Evolutionary conservation across 2,888 invertebrate species (phyloP), one percentile per base, ranked within the genome.

Genomic region (Bombylius major): DNA sequence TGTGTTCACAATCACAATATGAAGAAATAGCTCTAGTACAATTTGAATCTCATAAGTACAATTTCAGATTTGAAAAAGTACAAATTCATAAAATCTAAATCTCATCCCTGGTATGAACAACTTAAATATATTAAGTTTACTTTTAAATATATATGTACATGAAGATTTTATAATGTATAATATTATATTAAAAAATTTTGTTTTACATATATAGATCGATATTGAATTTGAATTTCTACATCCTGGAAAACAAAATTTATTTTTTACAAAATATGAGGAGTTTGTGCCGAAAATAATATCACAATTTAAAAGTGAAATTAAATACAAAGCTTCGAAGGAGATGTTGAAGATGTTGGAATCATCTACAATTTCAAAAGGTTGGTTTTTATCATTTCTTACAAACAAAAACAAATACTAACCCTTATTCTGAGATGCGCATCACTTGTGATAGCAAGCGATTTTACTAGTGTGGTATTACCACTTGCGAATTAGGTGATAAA

Each of bases 231-330:
- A 34, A 8, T 34, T 47, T 13, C 23, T 39, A 34, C 44, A 33
- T 23, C 14, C 33, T 5, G 53, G 47, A n/a, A 53, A 47, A 53
- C 46, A 53, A 39, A 53, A 53, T 47, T 23, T 46, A 8, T 49
- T 49, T 11, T 33, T 49, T n/a, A n/a, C 33, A 33, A 33, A 33
- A 33, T 49, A 49, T 49, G 13, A 13, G 9, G 33, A 49, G 3
- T 32, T 49, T n/a, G 46, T 32, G 5, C 32, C 45, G n/a, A 45
- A n/a, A 34, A 23, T 39, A 51, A 13, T 51, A 44, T 23, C 12
- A 44, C 13, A 36, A 11, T 53, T 47, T 14, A 48, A 55, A 50
- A 34, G 39, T 9, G 55, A 55, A 48, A 48, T 57, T 9, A 54
- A 51, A 46, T 54, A 54, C 13, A 53, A 39, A 12, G 9, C 48